These are phyloP conservation scores for Mycalesis mineus DNA, from an alignment of 2,888 invertebrate species.

Conservation along the genomic window DNA sequence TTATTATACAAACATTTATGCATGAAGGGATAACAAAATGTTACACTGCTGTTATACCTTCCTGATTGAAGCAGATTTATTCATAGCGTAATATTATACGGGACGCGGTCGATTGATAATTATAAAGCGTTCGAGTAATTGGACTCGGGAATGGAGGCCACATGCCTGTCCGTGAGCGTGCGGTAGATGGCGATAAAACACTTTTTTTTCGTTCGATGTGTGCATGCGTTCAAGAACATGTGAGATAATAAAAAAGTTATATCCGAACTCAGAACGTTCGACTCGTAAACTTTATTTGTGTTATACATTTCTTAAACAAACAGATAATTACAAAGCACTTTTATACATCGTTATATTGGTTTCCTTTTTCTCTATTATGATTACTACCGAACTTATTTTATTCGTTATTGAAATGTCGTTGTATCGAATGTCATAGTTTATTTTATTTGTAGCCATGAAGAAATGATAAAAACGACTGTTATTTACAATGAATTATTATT, in stretches of 20 bases:
- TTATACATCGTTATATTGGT: background rate
- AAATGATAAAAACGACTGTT: background rate
- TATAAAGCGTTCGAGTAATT: constrained; percentile 42
- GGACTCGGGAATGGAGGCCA: constrained; percentile 42
- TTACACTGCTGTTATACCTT: constrained; percentile 52
- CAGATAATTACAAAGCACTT: constrained; percentile 66
- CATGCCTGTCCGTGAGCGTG: constrained; percentile 38
- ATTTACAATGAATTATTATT: background rate
- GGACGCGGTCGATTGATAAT: constrained; percentile 51
- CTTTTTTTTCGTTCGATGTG: constrained; percentile 37
- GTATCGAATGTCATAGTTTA: background rate
- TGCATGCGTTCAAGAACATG: constrained; percentile 59
- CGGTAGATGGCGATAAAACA: constrained; percentile 52
- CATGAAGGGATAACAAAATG: constrained; percentile 72
- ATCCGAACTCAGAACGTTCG: constrained; percentile 62
- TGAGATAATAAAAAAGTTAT: constrained; percentile 73
- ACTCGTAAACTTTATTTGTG: constrained; percentile 75
- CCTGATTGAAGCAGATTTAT: constrained; percentile 54
- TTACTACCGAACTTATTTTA: background rate
- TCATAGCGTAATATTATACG: constrained; percentile 41
- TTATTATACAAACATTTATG: constrained; percentile 73
- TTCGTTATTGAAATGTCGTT: background rate
- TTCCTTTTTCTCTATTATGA: background rate
- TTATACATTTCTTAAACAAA: constrained; percentile 72
- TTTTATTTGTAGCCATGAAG: background rate